phyloP scores from a whole-genome alignment of 2,797 vertebrate species.

The Serranus cabrilla region DNA sequence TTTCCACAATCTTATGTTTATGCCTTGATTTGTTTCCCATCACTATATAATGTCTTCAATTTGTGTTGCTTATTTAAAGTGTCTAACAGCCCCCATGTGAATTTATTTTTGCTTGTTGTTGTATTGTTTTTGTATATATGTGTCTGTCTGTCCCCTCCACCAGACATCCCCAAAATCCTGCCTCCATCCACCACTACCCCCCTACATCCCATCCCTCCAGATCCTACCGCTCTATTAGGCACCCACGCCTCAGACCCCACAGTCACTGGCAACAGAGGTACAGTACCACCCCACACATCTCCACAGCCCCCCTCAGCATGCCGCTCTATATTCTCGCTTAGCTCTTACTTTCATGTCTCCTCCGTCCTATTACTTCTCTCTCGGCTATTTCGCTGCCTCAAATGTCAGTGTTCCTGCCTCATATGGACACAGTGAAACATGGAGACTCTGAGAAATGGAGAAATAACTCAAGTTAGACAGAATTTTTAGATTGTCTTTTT shows the following conservation, averaged over 20 bases:
- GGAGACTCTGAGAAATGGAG: constrained; percentile 8
- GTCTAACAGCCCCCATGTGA: constrained; percentile 65
- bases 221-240: constrained; percentile 94
- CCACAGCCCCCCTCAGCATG: constrained; percentile 63
- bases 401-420: constrained; percentile 9
- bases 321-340: constrained; percentile 33
- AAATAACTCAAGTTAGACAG: background rate
- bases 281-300: constrained; percentile 83
- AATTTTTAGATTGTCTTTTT: background rate
- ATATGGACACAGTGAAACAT: constrained; percentile 5
- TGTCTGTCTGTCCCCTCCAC: constrained; percentile 91
- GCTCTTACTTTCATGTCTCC: constrained; percentile 34
- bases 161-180: constrained; percentile 96
- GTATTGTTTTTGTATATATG: constrained; percentile 65
- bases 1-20: constrained; percentile 21
- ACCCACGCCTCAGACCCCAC: constrained; percentile 91
- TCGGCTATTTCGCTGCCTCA: constrained; percentile 21
- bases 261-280: constrained; percentile 94
- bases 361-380: constrained; percentile 32
- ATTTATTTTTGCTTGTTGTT: constrained; percentile 83
- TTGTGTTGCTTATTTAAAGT: constrained; percentile 47
- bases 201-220: constrained; percentile 95
- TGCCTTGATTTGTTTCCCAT: constrained; percentile 40
- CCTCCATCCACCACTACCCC: constrained; percentile 95
- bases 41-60: constrained; percentile 40